A percentile compares a stretch with the other conserved stretches of the same genome.
These are phyloP conservation scores for Scopus umbretta DNA, from an alignment of 2,113 vertebrate genomes.

Conservation along the genomic window DNA sequence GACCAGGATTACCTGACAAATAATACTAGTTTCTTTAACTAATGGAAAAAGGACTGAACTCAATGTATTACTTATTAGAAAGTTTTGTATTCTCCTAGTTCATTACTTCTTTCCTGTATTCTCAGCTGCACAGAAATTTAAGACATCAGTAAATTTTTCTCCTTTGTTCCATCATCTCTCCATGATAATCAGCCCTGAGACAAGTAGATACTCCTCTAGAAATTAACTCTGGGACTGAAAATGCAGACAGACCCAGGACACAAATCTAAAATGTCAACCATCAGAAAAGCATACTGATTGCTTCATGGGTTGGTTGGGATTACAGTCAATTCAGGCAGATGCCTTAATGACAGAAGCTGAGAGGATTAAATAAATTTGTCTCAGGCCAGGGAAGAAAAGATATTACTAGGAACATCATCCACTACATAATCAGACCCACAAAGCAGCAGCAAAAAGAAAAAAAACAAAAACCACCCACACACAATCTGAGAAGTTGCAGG, in stretches of 20 bases:
- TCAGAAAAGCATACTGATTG: neutral
- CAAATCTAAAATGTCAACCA: neutral
- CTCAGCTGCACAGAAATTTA: neutral
- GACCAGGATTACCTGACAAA: neutral
- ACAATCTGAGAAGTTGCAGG: neutral
- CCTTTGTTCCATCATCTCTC: neutral
- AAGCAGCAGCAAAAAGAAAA: neutral
- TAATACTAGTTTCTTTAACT: neutral
- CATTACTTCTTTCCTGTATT: neutral
- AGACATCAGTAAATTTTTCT: neutral
- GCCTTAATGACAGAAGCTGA: neutral
- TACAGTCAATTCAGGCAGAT: neutral
- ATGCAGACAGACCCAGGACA: neutral
- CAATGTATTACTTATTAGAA: neutral
- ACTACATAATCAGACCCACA: neutral
- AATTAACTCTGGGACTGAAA: neutral
- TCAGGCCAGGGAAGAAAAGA: neutral
- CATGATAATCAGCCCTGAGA: neutral
- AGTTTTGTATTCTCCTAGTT: neutral
- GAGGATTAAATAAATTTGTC: slow-evolving; percentile 53
- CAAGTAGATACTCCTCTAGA: neutral
- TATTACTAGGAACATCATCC: neutral
- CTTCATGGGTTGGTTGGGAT: neutral
- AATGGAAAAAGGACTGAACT: neutral
- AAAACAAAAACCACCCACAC: too few species aligned